Evolutionary conservation across 35 echinoderm and acorn worm species (phyloP).

Genomic region (Apostichopus parvimensis): DNA sequence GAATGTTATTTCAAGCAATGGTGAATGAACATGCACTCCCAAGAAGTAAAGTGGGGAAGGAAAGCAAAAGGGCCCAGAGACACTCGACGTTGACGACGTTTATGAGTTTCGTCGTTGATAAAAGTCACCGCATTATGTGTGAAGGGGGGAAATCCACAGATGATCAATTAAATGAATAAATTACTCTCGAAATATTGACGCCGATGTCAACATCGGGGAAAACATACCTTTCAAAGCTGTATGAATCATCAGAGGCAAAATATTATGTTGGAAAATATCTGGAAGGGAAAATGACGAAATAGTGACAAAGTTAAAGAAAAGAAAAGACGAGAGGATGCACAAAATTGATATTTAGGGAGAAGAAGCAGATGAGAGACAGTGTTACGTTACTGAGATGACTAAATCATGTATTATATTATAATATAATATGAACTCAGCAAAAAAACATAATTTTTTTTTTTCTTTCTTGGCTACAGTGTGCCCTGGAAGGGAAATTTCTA

Average conservation of each 20-base stretch:
- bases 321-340: too few relatives aligned
- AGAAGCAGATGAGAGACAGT: too few relatives aligned
- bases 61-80: neutral
- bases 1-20: too few relatives aligned
- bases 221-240: neutral
- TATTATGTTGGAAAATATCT: neutral
- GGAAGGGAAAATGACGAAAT: neutral
- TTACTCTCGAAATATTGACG: slow-evolving; percentile 17
- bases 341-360: too few relatives aligned
- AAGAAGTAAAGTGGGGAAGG: too few relatives aligned
- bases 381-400: too few relatives aligned
- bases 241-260: neutral
- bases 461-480: too few relatives aligned
- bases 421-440: too few relatives aligned
- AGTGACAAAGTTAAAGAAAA: neutral
- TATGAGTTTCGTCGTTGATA: neutral
- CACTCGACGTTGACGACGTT: neutral
- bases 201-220: slow-evolving; percentile 6
- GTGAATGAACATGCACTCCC: too few relatives aligned
- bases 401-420: too few relatives aligned
- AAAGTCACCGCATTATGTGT: neutral
- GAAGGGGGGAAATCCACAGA: neutral
- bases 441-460: too few relatives aligned
- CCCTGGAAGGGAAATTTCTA: too few relatives aligned
- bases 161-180: slow-evolving; percentile 24